Base-by-base conservation (phyloP, 2,113 vertebrate genomes). In the Edolisoma coerulescens region DNA sequence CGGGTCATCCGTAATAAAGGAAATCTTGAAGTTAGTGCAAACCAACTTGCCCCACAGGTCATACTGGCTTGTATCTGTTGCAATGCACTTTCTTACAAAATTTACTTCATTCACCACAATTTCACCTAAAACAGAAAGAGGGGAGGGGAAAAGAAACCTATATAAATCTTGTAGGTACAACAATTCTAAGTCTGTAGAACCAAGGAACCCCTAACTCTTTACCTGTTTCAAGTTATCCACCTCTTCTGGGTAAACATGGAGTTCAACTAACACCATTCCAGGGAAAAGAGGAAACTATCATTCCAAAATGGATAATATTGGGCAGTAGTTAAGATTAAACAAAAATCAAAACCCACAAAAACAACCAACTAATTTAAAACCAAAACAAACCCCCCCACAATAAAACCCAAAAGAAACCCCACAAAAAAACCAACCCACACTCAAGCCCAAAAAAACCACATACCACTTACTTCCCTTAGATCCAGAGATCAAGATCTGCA, bases 21-120 rank as follows among this genome's bases (percentile, higher is more conserved):
- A 99, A 85, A 99, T 99, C 98, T 99, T 99, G 98, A 99, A 99
- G 98, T 99, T 99, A 87, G 99, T 99, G 98, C 99, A 99, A 70
- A 99, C 98, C 97, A 99, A 95, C 89, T 99, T 99, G 52, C 99
- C 99, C 99, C 99, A 99, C 53, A 99, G 98, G 89, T 99, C 99
- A 27, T 99, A 99, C 11, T 99, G 98, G 97, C 98, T 99, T 56
- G 98, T 99, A 85, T 99, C 99, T 33, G 98, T 95, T 47, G 98
- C 98, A 20, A 99, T 99, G 96, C 99, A 99, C 97, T 99, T 99
- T 94, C 98, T 99, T 90, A 99, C 99, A 97, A 99, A 99, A 95
- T 98, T 99, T 32, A 98, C 99, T 98, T 99, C 99, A 32, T 99
- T 99, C 64, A 99, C 99, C 42, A 99, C 98, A 37, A 99, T 99